Percentiles rank a stretch among this genome's conserved stretches.
These are phyloP conservation scores for Sinocyclocheilus rhinocerous DNA, from an alignment of 2,113 vertebrate genomes.

Conservation along the genomic window DNA sequence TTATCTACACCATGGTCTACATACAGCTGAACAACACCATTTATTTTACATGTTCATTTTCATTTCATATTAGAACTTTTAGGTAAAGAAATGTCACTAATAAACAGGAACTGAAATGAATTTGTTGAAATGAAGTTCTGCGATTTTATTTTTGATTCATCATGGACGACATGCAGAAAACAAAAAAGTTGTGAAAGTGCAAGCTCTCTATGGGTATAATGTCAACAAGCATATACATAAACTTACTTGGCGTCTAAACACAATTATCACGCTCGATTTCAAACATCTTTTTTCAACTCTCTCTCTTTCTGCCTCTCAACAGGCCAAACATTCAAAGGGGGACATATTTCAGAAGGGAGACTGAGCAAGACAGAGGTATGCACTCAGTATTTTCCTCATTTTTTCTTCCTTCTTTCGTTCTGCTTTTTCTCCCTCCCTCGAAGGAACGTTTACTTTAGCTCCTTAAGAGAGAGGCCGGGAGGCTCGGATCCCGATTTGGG, in stretches of 20 bases:
- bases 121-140: not conserved
- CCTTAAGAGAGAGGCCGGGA: slow-evolving; percentile 63
- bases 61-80: not conserved
- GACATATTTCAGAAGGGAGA: slow-evolving; percentile 50
- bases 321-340: slow-evolving; percentile 34
- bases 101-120: not conserved
- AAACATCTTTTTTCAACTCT: not conserved
- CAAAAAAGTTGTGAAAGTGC: not conserved
- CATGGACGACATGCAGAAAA: not conserved
- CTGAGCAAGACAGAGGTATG: slow-evolving; percentile 53
- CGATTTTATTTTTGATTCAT: not conserved
- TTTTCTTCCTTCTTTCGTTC: slow-evolving; percentile 54
- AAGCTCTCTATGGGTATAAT: not conserved
- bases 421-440: slow-evolving; percentile 44
- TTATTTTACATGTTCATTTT: not conserved
- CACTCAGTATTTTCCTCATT: slow-evolving; percentile 46
- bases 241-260: not conserved
- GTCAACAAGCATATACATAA: not conserved
- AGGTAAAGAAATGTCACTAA: not conserved
- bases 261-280: slow-evolving; percentile 3
- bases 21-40: not conserved
- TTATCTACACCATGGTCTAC: not conserved
- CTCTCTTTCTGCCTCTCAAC: slow-evolving; percentile 40
- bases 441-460: slow-evolving; percentile 71
- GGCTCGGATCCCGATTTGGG: slow-evolving; percentile 61